phyloP scores from a whole-genome alignment of 2,113 vertebrate species.

The Spermophilus dauricus region DNA sequence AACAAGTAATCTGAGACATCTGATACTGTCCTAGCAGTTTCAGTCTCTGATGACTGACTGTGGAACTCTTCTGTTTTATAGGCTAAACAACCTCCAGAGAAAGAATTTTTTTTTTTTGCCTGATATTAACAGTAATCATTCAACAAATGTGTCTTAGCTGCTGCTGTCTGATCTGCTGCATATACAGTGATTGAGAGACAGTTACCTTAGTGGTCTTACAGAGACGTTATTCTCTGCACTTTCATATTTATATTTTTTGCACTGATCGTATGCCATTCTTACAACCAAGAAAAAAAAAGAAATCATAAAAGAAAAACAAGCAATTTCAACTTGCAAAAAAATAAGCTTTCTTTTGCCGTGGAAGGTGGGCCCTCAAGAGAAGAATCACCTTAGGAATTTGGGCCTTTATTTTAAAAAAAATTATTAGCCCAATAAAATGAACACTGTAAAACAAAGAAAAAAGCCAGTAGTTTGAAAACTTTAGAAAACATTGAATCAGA shows the following conservation, averaged over 20 bases:
- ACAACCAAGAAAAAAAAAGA: neutral
- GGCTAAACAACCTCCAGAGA: neutral
- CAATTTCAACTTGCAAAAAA: neutral
- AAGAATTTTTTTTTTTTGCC: too few species aligned
- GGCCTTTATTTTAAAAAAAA: slow-evolving; percentile 39
- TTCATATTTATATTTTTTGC: neutral
- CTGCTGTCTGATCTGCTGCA: neutral
- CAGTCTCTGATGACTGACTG: slow-evolving; percentile 21
- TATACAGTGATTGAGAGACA: neutral
- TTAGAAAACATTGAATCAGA: neutral
- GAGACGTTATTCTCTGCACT: neutral
- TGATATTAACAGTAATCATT: neutral
- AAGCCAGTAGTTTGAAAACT: neutral
- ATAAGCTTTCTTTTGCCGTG: slow-evolving; percentile 7
- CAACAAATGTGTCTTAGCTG: neutral
- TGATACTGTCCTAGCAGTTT: neutral
- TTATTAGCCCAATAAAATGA: slow-evolving; percentile 10
- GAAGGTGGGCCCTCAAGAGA: neutral
- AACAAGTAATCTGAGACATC: slow-evolving; percentile 25
- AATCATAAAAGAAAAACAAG: neutral
- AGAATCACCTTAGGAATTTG: neutral
- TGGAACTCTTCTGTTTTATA: neutral
- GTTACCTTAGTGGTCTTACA: neutral
- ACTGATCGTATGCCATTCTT: neutral
- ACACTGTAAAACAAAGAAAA: slow-evolving; percentile 2